A percentile compares a stretch with the other conserved stretches of the same genome.
These are phyloP conservation scores for Lasioglossum malachurum DNA, from an alignment of 2,888 invertebrate species.

Conservation along the genomic window DNA sequence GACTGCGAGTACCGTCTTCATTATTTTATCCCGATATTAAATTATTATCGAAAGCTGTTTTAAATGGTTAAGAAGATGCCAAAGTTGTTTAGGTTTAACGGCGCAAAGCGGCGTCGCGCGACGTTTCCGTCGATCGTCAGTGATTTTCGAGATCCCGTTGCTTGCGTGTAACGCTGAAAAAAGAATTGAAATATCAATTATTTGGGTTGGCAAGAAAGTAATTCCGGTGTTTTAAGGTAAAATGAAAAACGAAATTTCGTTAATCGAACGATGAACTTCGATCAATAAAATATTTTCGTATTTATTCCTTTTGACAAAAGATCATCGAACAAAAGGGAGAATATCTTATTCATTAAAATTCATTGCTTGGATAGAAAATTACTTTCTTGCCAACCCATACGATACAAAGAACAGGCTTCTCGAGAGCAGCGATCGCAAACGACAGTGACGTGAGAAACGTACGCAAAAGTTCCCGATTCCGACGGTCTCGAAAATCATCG, in stretches of 20 bases:
- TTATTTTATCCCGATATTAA: slow-evolving; percentile 78
- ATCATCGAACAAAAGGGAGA: too few relatives aligned
- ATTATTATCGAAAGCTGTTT: slow-evolving; percentile 75
- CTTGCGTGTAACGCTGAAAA: slow-evolving; percentile 15
- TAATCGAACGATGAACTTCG: too few relatives aligned
- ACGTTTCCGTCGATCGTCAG: slow-evolving; percentile 44
- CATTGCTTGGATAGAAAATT: too few relatives aligned
- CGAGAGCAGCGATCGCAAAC: not conserved
- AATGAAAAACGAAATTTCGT: too few relatives aligned
- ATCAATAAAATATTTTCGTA: too few relatives aligned
- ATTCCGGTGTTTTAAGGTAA: too few relatives aligned
- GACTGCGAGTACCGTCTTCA: slow-evolving; percentile 71
- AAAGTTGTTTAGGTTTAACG: slow-evolving; percentile 85
- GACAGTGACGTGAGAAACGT: not conserved
- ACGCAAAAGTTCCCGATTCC: not conserved
- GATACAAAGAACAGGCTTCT: not conserved
- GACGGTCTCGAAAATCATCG: not conserved
- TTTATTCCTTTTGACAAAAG: too few relatives aligned
- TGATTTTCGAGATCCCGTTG: slow-evolving; percentile 12
- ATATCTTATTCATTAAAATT: too few relatives aligned
- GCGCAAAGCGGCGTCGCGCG: slow-evolving; percentile 55
- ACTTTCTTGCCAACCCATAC: too few relatives aligned
- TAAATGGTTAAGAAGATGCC: slow-evolving; percentile 83
- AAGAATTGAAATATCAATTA: not conserved
- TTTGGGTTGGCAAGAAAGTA: too few relatives aligned